These are phyloP conservation scores for Lamellibrachia luymesi DNA, from an alignment of 1,140 invertebrate species.

Conservation along the genomic window DNA sequence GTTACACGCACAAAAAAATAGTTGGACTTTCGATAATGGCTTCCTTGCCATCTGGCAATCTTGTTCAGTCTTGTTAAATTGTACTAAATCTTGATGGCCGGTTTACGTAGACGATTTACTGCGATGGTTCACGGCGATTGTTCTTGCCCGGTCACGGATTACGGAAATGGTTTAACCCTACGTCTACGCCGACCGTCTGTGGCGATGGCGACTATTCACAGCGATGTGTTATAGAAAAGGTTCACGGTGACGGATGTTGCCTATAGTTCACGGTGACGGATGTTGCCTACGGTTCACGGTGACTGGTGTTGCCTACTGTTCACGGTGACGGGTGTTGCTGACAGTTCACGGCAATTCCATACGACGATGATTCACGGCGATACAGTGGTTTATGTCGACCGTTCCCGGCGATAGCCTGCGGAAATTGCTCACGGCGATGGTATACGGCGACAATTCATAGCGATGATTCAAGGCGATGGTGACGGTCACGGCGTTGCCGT, in stretches of 20 bases:
- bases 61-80: too few species aligned
- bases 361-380: neutral
- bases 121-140: too few species aligned
- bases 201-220: neutral
- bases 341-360: neutral
- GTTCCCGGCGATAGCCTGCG: neutral
- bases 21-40: too few species aligned
- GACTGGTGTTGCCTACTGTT: neutral
- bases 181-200: neutral
- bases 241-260: neutral
- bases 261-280: neutral
- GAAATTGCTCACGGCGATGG: too few species aligned
- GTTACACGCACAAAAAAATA: too few species aligned
- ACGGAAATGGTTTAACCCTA: neutral
- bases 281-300: neutral
- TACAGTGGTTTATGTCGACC: neutral
- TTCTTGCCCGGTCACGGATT: too few species aligned
- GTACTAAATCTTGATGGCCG: too few species aligned
- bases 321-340: neutral
- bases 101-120: too few species aligned
- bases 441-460: too few species aligned
- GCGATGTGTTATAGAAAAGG: neutral
- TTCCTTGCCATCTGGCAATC: too few species aligned
- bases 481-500: neutral
- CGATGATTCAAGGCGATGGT: neutral